Conservation (phyloP, 2,797 vertebrate genomes). For the Cygnus olor region DNA sequence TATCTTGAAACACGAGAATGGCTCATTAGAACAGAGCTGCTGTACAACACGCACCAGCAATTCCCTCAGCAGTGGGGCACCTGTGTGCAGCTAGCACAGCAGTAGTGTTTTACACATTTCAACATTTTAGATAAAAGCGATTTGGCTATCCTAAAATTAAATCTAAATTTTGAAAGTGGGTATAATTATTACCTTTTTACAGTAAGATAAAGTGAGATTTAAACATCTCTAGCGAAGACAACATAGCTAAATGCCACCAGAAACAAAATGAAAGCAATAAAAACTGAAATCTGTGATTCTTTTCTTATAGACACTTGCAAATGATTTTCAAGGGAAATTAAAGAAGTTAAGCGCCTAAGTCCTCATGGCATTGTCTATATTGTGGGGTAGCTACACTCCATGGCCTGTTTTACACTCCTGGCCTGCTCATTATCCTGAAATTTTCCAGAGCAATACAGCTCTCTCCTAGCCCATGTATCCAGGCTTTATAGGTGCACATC, state of each 20-base stretch:
- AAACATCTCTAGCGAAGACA: neutral
- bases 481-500: neutral
- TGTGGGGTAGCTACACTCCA: rapidly evolving
- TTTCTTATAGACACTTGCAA: neutral
- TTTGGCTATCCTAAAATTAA: neutral
- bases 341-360: neutral
- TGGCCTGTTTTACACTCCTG: neutral
- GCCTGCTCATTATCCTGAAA: neutral
- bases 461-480: neutral
- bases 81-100: neutral
- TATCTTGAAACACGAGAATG: neutral
- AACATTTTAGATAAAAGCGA: neutral
- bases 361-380: neutral
- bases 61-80: neutral
- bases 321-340: neutral
- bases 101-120: neutral
- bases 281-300: neutral
- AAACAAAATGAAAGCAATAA: neutral
- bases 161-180: neutral
- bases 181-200: neutral
- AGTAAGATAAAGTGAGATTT: neutral
- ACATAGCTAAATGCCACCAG: neutral
- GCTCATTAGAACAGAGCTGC: neutral
- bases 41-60: neutral
- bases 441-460: neutral